Percentiles rank a stretch among this genome's conserved stretches.
Evolutionary conservation across 2,888 invertebrate species (phyloP).

Genomic region (Temnothorax rugatulus): DNA sequence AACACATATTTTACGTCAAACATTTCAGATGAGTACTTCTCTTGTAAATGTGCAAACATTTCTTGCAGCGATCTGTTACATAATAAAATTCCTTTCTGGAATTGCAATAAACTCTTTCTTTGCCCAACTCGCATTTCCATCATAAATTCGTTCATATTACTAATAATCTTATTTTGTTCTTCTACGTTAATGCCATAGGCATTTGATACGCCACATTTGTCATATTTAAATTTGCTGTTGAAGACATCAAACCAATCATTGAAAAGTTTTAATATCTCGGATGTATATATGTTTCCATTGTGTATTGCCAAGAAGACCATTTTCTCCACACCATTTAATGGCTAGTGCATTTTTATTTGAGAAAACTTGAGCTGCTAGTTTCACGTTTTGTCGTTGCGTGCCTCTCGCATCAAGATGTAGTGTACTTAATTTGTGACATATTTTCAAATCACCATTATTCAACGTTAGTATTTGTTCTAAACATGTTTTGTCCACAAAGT

Average conservation of each 20-base stretch:
- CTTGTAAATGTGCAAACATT: background rate
- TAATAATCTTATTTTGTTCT: slow-evolving; percentile 9
- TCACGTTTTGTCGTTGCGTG: background rate
- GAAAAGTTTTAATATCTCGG: background rate
- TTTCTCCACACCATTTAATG: background rate
- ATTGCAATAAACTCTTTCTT: background rate
- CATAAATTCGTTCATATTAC: background rate
- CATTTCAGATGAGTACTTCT: background rate
- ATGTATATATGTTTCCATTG: background rate
- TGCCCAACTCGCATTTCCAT: background rate
- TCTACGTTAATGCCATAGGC: slow-evolving; percentile 1
- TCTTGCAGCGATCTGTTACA: background rate
- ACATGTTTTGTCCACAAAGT: background rate
- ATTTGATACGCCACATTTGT: background rate
- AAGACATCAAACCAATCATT: slow-evolving; percentile 21
- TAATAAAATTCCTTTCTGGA: slow-evolving; percentile 6
- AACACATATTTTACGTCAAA: background rate
- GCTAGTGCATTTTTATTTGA: background rate
- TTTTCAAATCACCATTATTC: background rate
- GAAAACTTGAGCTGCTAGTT: slow-evolving; percentile 18
- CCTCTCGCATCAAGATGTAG: background rate
- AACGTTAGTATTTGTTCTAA: background rate
- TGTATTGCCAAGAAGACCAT: background rate
- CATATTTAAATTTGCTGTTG: background rate
- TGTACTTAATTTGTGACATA: background rate